Percentiles rank a stretch among this genome's conserved stretches.
Conservation (phyloP, 1,140 invertebrate species). For the Phocides pigmalion region DNA sequence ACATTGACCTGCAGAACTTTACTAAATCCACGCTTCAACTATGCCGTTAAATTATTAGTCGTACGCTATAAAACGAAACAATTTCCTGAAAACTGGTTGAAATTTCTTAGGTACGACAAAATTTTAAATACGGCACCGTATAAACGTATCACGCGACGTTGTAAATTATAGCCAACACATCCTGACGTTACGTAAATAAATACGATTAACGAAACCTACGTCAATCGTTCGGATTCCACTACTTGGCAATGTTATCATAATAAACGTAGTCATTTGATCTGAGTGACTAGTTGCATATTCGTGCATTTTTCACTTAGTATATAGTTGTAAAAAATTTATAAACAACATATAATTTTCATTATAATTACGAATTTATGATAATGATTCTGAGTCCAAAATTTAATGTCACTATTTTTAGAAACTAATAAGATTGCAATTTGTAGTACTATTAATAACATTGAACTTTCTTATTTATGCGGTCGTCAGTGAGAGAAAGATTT, state of each 20-base stretch:
- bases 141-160: slow-evolving; percentile 22
- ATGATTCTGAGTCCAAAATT: no score
- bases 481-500: not conserved
- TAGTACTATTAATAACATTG: no score
- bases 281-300: no score
- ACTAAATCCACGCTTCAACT: not conserved
- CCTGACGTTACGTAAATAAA: slow-evolving; percentile 10
- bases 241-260: slow-evolving; percentile 25
- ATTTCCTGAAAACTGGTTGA: slow-evolving; percentile 21
- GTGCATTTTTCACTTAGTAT: no score
- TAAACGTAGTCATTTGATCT: slow-evolving; percentile 1
- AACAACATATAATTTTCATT: no score
- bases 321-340: no score
- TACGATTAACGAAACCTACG: not conserved
- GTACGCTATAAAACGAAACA: slow-evolving; percentile 7
- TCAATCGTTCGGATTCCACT: slow-evolving; percentile 20
- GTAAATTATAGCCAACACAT: slow-evolving; percentile 17
- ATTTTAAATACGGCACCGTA: not conserved
- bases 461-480: not conserved
- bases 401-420: no score
- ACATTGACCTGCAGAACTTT: slow-evolving; percentile 15
- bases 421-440: no score
- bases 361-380: no score
- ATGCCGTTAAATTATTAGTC: slow-evolving; percentile 9
- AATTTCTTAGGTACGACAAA: not conserved